Conservation (phyloP, 2,797 vertebrate genomes). For the Amblyraja radiata region DNA sequence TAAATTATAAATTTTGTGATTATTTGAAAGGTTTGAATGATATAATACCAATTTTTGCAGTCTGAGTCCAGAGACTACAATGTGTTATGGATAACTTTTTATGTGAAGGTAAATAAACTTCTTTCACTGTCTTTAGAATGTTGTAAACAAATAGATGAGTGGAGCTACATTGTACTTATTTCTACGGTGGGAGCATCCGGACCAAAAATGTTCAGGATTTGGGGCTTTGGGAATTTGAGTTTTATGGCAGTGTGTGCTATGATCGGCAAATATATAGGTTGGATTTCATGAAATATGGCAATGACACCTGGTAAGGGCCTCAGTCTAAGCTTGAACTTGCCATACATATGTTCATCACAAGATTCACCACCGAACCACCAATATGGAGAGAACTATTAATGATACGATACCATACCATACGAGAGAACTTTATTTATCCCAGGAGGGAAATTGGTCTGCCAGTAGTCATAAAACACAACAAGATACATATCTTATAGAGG, state of each 20-base stretch:
- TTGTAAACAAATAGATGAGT: not conserved
- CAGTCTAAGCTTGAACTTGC: not conserved
- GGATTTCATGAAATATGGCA: not conserved
- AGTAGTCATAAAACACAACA: too few species aligned
- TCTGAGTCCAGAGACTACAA: not conserved
- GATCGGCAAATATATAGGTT: not conserved
- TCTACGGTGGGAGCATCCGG: not conserved
- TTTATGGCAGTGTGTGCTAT: not conserved
- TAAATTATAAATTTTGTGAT: not conserved
- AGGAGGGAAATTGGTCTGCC: too few species aligned
- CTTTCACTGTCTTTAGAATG: not conserved
- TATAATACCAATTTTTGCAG: not conserved
- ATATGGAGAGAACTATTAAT: not conserved
- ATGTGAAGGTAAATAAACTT: not conserved
- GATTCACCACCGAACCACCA: not conserved
- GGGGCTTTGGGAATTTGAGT: too few species aligned
- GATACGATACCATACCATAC: too few species aligned
- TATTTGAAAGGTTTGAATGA: not conserved
- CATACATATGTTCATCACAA: not conserved
- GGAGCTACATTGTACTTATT: not conserved
- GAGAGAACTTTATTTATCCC: too few species aligned
- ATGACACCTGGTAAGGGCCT: not conserved
- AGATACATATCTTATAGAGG: too few species aligned
- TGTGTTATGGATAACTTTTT: not conserved
- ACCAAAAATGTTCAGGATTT: not conserved